A percentile compares a stretch with the other conserved stretches of the same genome.
phyloP scores from a whole-genome alignment of 1,140 invertebrate genomes.

The Magallana gigas region DNA sequence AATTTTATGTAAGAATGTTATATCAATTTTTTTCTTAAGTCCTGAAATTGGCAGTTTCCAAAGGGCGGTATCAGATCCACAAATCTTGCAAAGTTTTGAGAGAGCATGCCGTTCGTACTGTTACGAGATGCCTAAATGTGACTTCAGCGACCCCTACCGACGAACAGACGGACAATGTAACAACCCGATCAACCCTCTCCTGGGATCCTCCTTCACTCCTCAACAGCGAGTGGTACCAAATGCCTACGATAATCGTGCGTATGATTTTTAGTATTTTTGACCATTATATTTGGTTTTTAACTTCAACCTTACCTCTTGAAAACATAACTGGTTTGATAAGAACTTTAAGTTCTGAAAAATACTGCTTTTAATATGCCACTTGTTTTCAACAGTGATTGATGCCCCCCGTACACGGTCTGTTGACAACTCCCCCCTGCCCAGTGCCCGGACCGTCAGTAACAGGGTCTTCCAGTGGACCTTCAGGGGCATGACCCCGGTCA shows the following conservation, averaged over 20 bases:
- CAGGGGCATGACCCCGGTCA: conserved; percentile 3
- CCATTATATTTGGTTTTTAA: no score
- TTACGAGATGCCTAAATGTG: neutral
- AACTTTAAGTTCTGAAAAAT: no score
- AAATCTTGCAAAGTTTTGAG: neutral
- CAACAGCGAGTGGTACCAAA: neutral
- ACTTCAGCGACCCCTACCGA: neutral
- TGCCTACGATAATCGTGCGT: neutral
- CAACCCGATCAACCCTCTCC: neutral
- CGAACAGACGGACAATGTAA: conserved; percentile 25
- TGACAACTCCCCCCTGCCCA: neutral
- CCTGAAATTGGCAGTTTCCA: neutral
- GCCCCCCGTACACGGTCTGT: neutral
- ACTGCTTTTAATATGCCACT: no score
- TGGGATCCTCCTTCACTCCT: neutral
- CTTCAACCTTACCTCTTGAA: no score
- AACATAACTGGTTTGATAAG: no score
- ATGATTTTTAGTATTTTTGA: no score
- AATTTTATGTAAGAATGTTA: no score
- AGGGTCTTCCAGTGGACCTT: neutral
- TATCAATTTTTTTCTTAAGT: no score
- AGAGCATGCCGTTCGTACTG: neutral
- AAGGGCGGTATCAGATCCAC: neutral
- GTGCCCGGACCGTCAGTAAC: conserved; percentile 1
- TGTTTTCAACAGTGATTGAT: neutral